Evolutionary conservation across 2,113 vertebrate genomes (phyloP).

Genomic region (Gallinago undulata): DNA sequence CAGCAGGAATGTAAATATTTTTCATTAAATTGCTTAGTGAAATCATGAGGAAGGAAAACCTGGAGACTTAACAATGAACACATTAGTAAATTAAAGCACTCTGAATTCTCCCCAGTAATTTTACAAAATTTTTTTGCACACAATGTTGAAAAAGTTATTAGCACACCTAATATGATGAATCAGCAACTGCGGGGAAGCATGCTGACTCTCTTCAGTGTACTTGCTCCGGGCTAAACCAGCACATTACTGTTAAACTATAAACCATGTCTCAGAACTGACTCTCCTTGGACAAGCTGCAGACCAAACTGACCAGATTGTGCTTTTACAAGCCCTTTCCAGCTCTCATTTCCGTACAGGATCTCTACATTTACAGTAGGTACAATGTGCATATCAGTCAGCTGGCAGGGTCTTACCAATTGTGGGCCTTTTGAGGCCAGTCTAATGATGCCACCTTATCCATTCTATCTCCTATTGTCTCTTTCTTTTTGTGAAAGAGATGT

Average conservation of each 20-base stretch:
- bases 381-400: background rate
- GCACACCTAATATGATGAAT: background rate
- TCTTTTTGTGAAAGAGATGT: background rate
- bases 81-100: background rate
- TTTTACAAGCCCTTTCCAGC: background rate
- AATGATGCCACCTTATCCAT: background rate
- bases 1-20: background rate
- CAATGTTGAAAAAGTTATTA: background rate
- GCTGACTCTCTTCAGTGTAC: background rate
- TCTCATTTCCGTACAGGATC: accelerated
- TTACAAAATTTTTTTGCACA: background rate
- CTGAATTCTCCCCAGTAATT: background rate
- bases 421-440: background rate
- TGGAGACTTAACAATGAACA: background rate
- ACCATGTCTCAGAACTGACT: background rate
- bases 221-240: background rate
- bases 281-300: background rate
- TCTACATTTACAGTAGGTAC: background rate
- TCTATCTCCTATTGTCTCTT: background rate
- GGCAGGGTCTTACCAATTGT: background rate
- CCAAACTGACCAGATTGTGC: background rate
- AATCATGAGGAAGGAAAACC: background rate
- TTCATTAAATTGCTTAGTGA: background rate
- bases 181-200: background rate
- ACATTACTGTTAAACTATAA: background rate